Percentiles rank a stretch among this genome's conserved stretches.
Conservation (phyloP, 2,888 invertebrate species). For the Copidosoma aretas region DNA sequence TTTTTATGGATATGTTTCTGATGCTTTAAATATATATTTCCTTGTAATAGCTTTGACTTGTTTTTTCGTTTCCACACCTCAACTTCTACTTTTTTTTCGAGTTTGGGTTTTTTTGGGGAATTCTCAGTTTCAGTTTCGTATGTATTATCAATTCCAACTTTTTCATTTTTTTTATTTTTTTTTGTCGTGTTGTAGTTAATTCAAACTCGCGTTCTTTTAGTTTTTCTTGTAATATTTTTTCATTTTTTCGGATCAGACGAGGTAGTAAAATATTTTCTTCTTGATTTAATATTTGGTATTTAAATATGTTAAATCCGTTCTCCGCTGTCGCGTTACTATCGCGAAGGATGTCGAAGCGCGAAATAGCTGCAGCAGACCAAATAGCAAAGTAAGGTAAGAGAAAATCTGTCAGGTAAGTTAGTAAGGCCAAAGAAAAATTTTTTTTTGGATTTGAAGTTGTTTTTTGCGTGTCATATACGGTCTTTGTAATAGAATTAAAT, state of each 20-base stretch:
- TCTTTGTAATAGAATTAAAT: not conserved
- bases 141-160: too few species aligned
- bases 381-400: not conserved
- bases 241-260: not conserved
- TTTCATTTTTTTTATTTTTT: not conserved
- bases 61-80: too few species aligned
- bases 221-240: not conserved
- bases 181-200: not conserved
- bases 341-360: not conserved
- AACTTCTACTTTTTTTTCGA: too few species aligned
- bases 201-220: not conserved
- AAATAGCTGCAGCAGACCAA: not conserved
- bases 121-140: too few species aligned
- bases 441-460: not conserved
- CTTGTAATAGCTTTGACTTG: too few species aligned
- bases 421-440: not conserved
- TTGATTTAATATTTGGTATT: too few species aligned
- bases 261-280: not conserved
- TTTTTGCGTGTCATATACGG: not conserved
- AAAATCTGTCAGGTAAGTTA: not conserved
- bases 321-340: not conserved
- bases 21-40: too few species aligned
- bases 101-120: too few species aligned
- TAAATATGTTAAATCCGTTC: too few species aligned
- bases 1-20: too few species aligned